Percentiles rank a stretch among this genome's conserved stretches.
phyloP scores from a whole-genome alignment of 2,797 vertebrate genomes.

The Florisuga fusca region DNA sequence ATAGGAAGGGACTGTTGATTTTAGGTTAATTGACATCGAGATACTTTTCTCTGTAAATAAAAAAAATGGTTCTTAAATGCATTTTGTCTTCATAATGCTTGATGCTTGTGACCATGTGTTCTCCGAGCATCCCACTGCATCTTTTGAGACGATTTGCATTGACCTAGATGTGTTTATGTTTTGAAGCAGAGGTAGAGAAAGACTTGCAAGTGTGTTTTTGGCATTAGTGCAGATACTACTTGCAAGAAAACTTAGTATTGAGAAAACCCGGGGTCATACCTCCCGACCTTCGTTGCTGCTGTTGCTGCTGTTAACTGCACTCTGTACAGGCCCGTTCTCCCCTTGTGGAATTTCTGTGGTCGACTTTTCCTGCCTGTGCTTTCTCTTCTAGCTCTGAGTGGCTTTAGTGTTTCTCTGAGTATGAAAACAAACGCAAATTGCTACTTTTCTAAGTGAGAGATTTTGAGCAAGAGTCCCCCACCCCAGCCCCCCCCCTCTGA shows the following conservation, averaged over 20 bases:
- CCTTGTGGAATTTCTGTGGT: neutral
- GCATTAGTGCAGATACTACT: neutral
- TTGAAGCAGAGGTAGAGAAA: neutral
- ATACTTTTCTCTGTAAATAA: neutral
- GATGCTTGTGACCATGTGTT: neutral
- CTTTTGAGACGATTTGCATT: neutral
- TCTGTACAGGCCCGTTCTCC: neutral
- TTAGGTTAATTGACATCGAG: neutral
- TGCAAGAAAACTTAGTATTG: neutral
- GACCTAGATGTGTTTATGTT: neutral
- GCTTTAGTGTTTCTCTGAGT: conserved; percentile 75
- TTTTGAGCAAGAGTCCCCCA: neutral
- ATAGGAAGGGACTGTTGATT: neutral
- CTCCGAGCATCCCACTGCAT: neutral
- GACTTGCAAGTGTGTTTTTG: neutral
- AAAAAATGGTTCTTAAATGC: neutral
- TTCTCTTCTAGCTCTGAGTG: neutral
- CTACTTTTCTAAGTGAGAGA: conserved; percentile 11
- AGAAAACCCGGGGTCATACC: neutral
- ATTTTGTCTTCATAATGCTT: neutral
- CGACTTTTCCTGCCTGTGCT: neutral
- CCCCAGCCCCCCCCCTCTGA: neutral
- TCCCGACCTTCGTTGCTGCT: neutral
- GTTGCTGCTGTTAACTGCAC: neutral
- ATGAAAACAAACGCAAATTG: conserved; percentile 75